These are phyloP conservation scores for Xylota segnis DNA, from an alignment of 2,888 invertebrate genomes.

Conservation along the genomic window DNA sequence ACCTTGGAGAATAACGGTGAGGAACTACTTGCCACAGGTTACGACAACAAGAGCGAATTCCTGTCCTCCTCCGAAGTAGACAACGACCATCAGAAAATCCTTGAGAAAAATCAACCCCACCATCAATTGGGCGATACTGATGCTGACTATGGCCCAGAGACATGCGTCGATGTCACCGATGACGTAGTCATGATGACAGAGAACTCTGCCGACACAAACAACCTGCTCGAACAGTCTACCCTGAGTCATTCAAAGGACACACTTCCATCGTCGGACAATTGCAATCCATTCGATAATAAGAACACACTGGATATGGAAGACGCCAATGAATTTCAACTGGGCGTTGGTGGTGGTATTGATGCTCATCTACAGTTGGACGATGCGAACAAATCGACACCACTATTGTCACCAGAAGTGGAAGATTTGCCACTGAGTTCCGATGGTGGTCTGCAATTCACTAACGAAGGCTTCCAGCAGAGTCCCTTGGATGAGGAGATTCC, in stretches of 20 bases:
- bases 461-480: constrained; percentile 70
- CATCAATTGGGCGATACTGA: constrained; percentile 84
- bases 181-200: constrained; percentile 83
- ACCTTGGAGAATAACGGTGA: constrained; percentile 69
- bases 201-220: constrained; percentile 76
- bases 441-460: constrained; percentile 65
- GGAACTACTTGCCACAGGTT: constrained; percentile 65
- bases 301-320: constrained; percentile 66
- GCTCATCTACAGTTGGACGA: constrained; percentile 58
- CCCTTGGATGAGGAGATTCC: constrained; percentile 65
- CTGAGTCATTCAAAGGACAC: constrained; percentile 78
- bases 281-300: constrained; percentile 77
- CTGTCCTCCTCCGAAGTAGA: constrained; percentile 44
- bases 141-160: constrained; percentile 91
- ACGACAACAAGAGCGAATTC: constrained; percentile 58
- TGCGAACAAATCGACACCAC: constrained; percentile 70
- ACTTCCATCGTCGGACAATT: constrained; percentile 77
- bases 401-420: constrained; percentile 72
- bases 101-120: constrained; percentile 60
- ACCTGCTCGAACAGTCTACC: constrained; percentile 74
- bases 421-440: constrained; percentile 67
- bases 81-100: constrained; percentile 52
- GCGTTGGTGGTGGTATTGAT: constrained; percentile 46
- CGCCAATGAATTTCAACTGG: constrained; percentile 58
- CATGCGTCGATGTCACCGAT: constrained; percentile 89